Base-by-base conservation (phyloP, 30 jellyfish, hydroid and myxozoan species). In the Turritopsis dohrnii region DNA sequence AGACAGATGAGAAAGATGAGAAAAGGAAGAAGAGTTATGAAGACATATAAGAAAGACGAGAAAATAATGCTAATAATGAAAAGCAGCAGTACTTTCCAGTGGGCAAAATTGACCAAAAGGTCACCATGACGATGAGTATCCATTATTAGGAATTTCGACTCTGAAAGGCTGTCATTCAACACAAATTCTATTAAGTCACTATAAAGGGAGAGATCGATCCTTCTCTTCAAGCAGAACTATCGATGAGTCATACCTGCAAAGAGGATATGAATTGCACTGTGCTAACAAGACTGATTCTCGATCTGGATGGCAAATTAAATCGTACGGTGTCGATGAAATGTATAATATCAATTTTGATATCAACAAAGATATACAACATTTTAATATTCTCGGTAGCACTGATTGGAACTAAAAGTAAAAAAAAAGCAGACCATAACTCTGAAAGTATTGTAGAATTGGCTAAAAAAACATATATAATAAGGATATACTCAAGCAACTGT, bases 291-390 rank as follows among this genome's bases (percentile, higher is more conserved):
- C 96, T 84, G 1, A 95, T 71, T 31, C 71, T 79, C 19, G 93
- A 29, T 17, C 90, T 91, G 23, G 76, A 0, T 60, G 86, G 69
- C 74, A 95, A 95, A 75, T 90, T 90, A 53, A 71, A 84, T 71
- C 79, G 65, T 54, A 95, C 83, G 17, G 99, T 87, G 23, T 92
- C 94, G 52, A 95, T 88, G 85, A 95, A 95, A 77, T 95, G 99
- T 9, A 72, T 65, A 27, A 91, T 65, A 79, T 95, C 99, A 7
- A 95, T 93, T 74, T 95, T 85, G 81, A 95, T 95, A 69, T 90
- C 97, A 24, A 95, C 99, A 85, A 95, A 95, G 25, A 95, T 97
- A 75, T 95, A 95, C 65, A 95, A 91, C 96, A 95, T 92, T 71
- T 88, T 90, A 90, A 92, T 87, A 29, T 94, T 96, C 27, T 85